Percentiles rank a stretch among this genome's conserved stretches.
phyloP scores from a whole-genome alignment of 2,797 vertebrate species.

The Neoniphon sammara region DNA sequence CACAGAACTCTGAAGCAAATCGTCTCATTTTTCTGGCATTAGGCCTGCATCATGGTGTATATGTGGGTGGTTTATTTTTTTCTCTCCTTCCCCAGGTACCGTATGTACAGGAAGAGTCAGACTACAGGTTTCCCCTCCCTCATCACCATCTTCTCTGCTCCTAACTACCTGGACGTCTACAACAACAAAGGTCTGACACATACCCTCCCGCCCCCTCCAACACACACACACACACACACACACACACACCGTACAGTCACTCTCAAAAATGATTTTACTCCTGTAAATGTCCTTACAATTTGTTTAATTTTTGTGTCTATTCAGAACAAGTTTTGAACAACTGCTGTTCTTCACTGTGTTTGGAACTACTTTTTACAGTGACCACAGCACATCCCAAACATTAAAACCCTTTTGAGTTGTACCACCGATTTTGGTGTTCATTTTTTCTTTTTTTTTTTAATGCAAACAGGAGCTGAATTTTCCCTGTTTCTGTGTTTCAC shows the following conservation, averaged over 20 bases:
- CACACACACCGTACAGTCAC: background rate
- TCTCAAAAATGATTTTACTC: no score
- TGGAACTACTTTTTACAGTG: no score
- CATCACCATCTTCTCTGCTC: conserved; percentile 99
- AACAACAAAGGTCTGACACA: conserved; percentile 95
- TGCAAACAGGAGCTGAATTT: no score
- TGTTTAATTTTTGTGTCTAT: no score
- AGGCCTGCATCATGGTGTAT: conserved; percentile 4
- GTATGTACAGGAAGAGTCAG: conserved; percentile 99
- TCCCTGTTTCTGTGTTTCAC: no score
- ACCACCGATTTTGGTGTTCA: no score
- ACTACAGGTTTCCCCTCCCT: conserved; percentile 98
- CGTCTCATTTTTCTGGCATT: conserved; percentile 9
- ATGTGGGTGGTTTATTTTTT: conserved; percentile 53
- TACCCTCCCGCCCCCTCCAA: background rate
- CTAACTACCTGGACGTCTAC: conserved; percentile 99
- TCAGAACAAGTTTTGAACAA: no score
- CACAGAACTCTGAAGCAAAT: conserved; percentile 39
- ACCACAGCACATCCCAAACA: no score
- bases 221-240: background rate
- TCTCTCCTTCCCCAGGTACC: conserved; percentile 84
- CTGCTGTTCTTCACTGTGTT: no score
- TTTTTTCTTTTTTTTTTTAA: no score
- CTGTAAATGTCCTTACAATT: no score
- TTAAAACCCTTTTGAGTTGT: no score